phyloP scores from a whole-genome alignment of 2,888 invertebrate species.

The Drosophila yooni region DNA sequence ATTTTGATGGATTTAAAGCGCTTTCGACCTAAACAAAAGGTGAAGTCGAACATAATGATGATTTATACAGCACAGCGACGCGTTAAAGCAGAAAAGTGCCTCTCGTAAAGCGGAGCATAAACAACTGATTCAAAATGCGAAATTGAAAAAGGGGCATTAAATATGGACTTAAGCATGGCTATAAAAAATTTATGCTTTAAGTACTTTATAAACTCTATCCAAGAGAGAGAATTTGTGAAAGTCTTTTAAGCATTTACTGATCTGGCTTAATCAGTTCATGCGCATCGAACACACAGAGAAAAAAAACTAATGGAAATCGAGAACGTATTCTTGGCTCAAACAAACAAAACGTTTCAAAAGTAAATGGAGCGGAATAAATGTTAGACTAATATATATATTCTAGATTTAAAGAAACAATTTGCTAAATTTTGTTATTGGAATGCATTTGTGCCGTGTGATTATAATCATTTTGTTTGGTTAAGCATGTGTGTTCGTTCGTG shows the following conservation, averaged over 20 bases:
- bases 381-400: background rate
- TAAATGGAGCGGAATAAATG: background rate
- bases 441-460: background rate
- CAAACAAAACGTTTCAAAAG: background rate
- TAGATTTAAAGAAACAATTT: background rate
- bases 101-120: conserved; percentile 12
- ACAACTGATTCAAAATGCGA: conserved; percentile 14
- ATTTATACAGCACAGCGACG: conserved; percentile 22
- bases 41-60: conserved; percentile 35
- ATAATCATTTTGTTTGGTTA: conserved; percentile 32
- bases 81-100: conserved; percentile 35
- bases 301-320: background rate
- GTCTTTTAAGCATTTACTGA: background rate
- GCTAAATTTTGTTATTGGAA: background rate
- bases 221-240: background rate
- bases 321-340: background rate
- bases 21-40: conserved; percentile 39
- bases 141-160: conserved; percentile 1
- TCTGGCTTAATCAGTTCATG: background rate
- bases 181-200: background rate
- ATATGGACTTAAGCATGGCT: conserved; percentile 1
- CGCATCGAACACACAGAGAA: background rate
- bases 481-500: conserved; percentile 21
- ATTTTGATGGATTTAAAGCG: conserved; percentile 40
- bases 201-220: background rate